Evolutionary conservation across 1,140 invertebrate species (phyloP), one percentile per base, ranked within the genome.

Genomic region (Solenopsis invicta): DNA sequence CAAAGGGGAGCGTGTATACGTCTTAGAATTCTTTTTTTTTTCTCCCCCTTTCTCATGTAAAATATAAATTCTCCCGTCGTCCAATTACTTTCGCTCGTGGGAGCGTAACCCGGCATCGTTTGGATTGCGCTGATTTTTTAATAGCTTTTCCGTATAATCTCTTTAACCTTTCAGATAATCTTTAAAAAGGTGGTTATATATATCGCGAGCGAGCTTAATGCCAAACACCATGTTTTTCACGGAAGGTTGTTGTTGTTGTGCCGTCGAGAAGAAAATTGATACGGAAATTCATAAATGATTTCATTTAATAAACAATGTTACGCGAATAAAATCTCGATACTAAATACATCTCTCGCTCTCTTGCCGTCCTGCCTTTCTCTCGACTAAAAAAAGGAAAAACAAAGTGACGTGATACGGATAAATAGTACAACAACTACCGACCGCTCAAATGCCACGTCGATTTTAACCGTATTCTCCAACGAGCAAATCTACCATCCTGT

Each of bases 111-210:
- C 2, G 29, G 67, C 67, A 34, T 82, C 67, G 80, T 84, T 84
- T 61, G 69, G 66, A 61, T 62, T 74, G 54, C 67, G 54, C 56
- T 74, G 37, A 74, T 84, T 84, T 84, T 84, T 84, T 84, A 74
- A 84, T 84, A 61, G 69, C 37, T 61, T 50, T 21, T 41, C 69
- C 80, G 69, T 50, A 18, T 62, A 74, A 84, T 84, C 69, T 84
- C 54, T 84, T 84, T 84, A 84, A 84, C 80, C 80, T 84, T 84
- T 84, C 29, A 34, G 12, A 59, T 82, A 74, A 84, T 74, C 71
- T 48, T 62, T 61, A 61, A 74, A 74, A 50, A 75, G 80, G 16
- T 18, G 37, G 12, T 61, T 69, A 48, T 50, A 52, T 56, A 81
- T 54, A 54, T 41, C 41, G 24, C 52, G 12, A 21, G 66, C 52